Percentiles rank a stretch among this genome's conserved stretches.
These are phyloP conservation scores for Scylla paramamosain DNA, from an alignment of 1,140 invertebrate species.

Conservation along the genomic window DNA sequence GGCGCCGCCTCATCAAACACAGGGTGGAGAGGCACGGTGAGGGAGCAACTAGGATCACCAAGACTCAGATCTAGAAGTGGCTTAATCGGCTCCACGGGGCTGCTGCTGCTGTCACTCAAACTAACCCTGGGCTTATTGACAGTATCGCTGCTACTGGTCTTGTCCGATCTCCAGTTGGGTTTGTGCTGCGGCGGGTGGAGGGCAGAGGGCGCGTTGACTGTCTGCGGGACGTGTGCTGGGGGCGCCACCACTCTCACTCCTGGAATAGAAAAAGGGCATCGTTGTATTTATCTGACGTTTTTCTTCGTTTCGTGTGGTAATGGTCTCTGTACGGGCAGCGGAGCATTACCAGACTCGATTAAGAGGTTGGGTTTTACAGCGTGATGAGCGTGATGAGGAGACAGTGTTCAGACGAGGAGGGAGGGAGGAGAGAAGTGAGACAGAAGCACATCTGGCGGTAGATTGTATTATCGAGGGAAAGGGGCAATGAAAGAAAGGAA, in stretches of 20 bases:
- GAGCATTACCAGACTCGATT: too few species aligned
- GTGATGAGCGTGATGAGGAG: too few species aligned
- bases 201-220: neutral
- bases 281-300: neutral
- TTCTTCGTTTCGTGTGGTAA: neutral
- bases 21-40: neutral
- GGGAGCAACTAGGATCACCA: neutral
- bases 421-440: too few species aligned
- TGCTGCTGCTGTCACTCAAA: constrained; percentile 30
- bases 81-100: constrained; percentile 39
- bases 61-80: constrained; percentile 38
- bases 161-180: neutral
- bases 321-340: too few species aligned
- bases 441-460: too few species aligned
- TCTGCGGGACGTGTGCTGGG: neutral
- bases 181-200: neutral
- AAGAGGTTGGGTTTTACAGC: too few species aligned
- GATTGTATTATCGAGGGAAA: too few species aligned
- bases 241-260: constrained; percentile 29
- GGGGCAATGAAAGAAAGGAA: too few species aligned
- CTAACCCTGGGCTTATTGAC: neutral
- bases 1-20: constrained; percentile 57
- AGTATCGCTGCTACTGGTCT: neutral
- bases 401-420: too few species aligned
- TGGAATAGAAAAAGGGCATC: neutral